Percentiles rank a stretch among this genome's conserved stretches.
phyloP scores from a whole-genome alignment of 2,888 invertebrate genomes.

The Lacanobia oleracea region DNA sequence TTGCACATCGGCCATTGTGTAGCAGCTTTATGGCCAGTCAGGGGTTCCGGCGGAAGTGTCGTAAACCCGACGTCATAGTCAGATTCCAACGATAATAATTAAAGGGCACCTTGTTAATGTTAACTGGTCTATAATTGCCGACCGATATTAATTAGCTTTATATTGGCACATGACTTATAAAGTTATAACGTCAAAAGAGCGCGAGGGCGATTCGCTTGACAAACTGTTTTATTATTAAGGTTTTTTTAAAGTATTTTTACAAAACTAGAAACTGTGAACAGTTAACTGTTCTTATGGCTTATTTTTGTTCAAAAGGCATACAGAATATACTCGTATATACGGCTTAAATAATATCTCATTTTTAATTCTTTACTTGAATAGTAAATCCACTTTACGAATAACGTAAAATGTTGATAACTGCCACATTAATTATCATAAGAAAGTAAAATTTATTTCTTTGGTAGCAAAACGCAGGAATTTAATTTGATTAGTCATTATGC shows the following conservation, averaged over 20 bases:
- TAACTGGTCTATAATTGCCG: constrained; percentile 86
- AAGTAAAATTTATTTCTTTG: neutral
- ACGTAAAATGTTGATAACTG: neutral
- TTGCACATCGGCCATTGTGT: constrained; percentile 75
- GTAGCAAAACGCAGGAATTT: neutral
- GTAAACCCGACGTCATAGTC: constrained; percentile 83
- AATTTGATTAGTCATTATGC: neutral
- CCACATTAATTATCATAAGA: neutral
- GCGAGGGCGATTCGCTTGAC: constrained; percentile 40
- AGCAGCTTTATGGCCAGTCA: constrained; percentile 81
- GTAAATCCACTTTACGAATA: neutral
- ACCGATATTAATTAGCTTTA: constrained; percentile 81
- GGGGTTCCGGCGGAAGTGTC: constrained; percentile 86
- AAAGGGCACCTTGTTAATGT: constrained; percentile 88
- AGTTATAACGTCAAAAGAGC: constrained; percentile 47
- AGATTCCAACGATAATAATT: constrained; percentile 87
- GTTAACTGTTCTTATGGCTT: neutral
- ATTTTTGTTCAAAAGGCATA: too few relatives aligned
- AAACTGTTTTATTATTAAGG: constrained; percentile 18
- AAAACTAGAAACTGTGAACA: neutral
- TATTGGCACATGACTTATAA: constrained; percentile 68
- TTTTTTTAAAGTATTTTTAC: neutral
- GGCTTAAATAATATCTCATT: neutral
- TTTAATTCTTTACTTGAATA: neutral
- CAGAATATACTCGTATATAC: neutral